Base-by-base conservation (phyloP, 30 jellyfish, hydroid and myxozoan species). In the Aurelia sp. region DNA sequence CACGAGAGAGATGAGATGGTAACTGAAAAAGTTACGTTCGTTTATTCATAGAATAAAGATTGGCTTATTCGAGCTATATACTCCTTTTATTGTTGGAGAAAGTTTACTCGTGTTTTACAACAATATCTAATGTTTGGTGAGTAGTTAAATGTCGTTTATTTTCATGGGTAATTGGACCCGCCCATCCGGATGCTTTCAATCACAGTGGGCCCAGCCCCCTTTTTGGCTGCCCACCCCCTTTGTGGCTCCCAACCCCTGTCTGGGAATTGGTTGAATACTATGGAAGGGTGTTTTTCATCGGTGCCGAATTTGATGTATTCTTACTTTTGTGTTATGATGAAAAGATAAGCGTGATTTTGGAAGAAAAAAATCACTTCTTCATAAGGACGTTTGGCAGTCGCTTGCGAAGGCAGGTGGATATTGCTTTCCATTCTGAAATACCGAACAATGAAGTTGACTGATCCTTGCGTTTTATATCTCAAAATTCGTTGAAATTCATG, bases 191-290 rank as follows among this genome's bases (percentile, higher is more conserved):
- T 27, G 48, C 41, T 6, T 19, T 65, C 0, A 3, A 64, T 17
- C 7, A 64, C 55, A 21, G 16, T 8, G 53, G 55, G 86, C 76
- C 53, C 86, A 62, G 21, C 86, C 86, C 86, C 62, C 86, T 76
- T 57, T 61, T 18, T 53, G 86, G 86, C 68, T 74, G 86, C 37
- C 48, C 6, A 44, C 65, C 66, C 66, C 66, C 81, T 15, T 71
- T 71, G 33, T 21, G 76, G 86, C 68, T 74, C 70, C 41, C 23
- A 47, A 47, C 68, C 68, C 68, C 68, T 62, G 6, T 71, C 47
- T 47, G 82, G 35, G 17, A 11, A 61, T 61, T 61, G 33, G 20
- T 19, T 11, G 67, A 61, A 37, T 37, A 23, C 52, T 3, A 31
- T 17, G 15, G 10, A 20, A 18, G 11, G 37, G 50, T 12, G 40